Evolutionary conservation across 2,797 vertebrate species (phyloP).

Genomic region (Chromis chromis): DNA sequence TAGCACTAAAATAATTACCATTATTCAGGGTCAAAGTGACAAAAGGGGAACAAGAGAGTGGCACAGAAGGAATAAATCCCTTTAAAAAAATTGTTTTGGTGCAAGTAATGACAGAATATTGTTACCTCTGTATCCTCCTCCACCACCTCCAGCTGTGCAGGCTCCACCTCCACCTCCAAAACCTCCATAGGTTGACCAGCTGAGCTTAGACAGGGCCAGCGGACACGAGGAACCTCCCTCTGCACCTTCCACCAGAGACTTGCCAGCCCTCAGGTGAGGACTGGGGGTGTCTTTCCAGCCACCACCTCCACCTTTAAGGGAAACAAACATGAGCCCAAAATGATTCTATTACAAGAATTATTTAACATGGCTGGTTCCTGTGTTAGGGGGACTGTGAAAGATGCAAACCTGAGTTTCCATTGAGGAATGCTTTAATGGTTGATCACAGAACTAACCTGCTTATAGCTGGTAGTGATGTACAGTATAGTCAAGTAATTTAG

Average conservation of each 20-base stretch:
- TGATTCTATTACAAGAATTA: not conserved
- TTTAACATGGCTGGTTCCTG: not conserved
- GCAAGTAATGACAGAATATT: not conserved
- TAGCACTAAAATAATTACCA: too few species aligned
- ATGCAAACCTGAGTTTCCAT: not conserved
- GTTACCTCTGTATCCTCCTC: constrained; percentile 91
- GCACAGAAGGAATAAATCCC: too few species aligned
- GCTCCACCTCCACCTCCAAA: constrained; percentile 93
- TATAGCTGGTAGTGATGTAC: too few species aligned
- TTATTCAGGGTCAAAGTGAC: not conserved
- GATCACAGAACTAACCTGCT: not conserved
- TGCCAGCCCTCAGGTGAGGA: constrained; percentile 81
- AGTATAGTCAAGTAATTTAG: too few species aligned
- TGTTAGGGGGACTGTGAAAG: not conserved
- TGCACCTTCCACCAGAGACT: constrained; percentile 88
- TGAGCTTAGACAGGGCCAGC: constrained; percentile 85
- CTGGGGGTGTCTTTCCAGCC: constrained; percentile 85
- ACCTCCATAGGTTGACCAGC: constrained; percentile 90
- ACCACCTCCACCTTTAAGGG: constrained; percentile 86
- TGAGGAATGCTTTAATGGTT: not conserved
- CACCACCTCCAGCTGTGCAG: constrained; percentile 91
- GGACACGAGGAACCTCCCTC: constrained; percentile 89
- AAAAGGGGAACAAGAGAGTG: too few species aligned
- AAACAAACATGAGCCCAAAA: constrained; percentile 1
- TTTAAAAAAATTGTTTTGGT: not conserved